Base-by-base conservation (phyloP, 2,888 invertebrate genomes). In the Augochlorella aurata region DNA sequence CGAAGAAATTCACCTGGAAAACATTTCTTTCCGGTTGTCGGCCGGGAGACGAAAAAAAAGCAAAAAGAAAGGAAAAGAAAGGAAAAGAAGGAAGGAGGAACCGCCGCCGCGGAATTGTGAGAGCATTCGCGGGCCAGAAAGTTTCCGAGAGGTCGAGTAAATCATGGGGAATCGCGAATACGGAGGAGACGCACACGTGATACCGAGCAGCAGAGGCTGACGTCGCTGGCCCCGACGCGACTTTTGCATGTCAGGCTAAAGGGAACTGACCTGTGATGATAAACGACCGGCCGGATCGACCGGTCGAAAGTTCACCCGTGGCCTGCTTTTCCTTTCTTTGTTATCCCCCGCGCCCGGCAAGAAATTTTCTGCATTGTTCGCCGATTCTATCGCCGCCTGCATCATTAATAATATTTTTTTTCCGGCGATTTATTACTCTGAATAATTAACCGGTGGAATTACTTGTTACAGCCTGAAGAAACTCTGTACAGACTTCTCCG, bases 1-100 rank as follows among this genome's bases (percentile, higher is more conserved):
- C 81, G 83, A 50, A 77, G 81, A 84, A 84, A 85, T 81, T 88
- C 85, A 82, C 47, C 78, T 83, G 81, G 85, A 88, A 90, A 88
- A 87, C 85, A 85, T 91, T 88, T 87, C 84, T 85, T 89, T 87
- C 88, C 85, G 82, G 82, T 87, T 79, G 88, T 74, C 85, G 81
- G 85, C 79, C 86, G 83, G 66, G 66, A 73, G 82, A 77, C 81
- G 86, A 77, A 78, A 75, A 84, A 87, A 83, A 78, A 14, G 47
- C 12, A 10, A 49, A 49, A 49, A 29, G 18, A 61, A 3, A 18
- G 10, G 24, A 29, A 18, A 61, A 61, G 21, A 54, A 21, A 18
- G 29, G 16, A 61, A 24, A 38, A 50, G 16, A 14, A 50, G 29
- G 50, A 14, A 50, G 50, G 1, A 7, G 58, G 58, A 58, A 24